phyloP scores from a whole-genome alignment of 2,113 vertebrate genomes.

The Thalassoma bifasciatum region DNA sequence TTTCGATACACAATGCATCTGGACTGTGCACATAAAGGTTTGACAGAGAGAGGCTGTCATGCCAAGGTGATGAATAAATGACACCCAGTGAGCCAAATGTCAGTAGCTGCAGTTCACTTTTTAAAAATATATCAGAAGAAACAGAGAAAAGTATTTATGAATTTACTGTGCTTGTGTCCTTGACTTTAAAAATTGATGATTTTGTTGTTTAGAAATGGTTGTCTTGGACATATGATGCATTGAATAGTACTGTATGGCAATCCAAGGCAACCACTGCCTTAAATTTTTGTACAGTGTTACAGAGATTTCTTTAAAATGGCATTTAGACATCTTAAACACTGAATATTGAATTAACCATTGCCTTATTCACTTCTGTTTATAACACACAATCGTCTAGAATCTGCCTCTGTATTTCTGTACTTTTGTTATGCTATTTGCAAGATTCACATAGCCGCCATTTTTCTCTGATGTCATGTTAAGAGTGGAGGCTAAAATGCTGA shows the following conservation, averaged over 20 bases:
- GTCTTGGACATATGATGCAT: constrained; percentile 25
- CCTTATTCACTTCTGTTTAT: constrained; percentile 59
- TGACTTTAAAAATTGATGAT: neutral
- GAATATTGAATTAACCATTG: constrained; percentile 37
- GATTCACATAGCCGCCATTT: neutral
- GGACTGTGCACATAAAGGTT: neutral
- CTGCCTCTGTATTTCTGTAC: constrained; percentile 32
- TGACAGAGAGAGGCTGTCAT: constrained; percentile 13
- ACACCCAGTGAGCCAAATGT: constrained; percentile 47
- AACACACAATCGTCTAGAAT: constrained; percentile 5
- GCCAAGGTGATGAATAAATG: constrained; percentile 17
- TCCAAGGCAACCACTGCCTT: constrained; percentile 61
- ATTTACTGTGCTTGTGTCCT: neutral
- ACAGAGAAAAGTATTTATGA: neutral
- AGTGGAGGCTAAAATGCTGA: neutral
- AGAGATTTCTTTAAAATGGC: constrained; percentile 10
- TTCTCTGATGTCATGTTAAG: neutral
- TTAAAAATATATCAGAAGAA: neutral
- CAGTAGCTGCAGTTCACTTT: constrained; percentile 26
- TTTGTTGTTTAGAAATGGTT: constrained; percentile 14
- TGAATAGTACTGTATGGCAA: constrained; percentile 13
- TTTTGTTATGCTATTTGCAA: neutral
- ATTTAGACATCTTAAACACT: constrained; percentile 19
- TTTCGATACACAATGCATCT: neutral
- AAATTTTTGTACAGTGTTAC: constrained; percentile 44